A percentile compares a stretch with the other conserved stretches of the same genome.
phyloP scores from a whole-genome alignment of 2,113 vertebrate species.

The Kobus ellipsiprymnus region DNA sequence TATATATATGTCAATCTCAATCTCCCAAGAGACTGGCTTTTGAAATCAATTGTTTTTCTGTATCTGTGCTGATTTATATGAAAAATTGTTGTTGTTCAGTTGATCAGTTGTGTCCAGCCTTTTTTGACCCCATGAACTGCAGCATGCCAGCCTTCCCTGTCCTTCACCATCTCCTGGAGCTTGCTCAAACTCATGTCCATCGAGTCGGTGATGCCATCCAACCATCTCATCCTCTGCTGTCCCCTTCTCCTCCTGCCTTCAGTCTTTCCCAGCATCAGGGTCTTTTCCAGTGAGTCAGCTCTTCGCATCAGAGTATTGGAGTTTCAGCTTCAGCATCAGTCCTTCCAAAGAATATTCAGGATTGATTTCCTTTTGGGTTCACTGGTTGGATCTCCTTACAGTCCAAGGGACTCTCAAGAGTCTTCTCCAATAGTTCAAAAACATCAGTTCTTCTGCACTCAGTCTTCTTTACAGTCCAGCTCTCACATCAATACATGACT shows the following conservation, averaged over 20 bases:
- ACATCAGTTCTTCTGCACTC: accelerated
- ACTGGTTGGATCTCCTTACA: background rate
- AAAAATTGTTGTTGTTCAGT: background rate
- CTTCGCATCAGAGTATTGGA: background rate
- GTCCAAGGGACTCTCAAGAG: background rate
- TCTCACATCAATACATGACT: background rate
- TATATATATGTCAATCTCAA: background rate
- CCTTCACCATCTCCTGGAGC: background rate
- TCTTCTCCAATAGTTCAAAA: background rate
- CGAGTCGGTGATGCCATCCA: background rate
- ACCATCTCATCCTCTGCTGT: background rate
- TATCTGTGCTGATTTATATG: background rate
- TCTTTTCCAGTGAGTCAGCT: background rate
- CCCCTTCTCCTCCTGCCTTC: background rate
- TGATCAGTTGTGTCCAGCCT: background rate
- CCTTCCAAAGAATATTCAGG: background rate
- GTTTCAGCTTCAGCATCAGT: background rate
- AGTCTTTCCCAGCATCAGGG: background rate
- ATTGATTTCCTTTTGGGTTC: background rate
- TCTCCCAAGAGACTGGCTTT: background rate
- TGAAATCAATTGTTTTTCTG: background rate
- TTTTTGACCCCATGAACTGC: background rate
- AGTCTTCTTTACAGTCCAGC: background rate
- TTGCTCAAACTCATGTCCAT: background rate
- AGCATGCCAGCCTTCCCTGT: background rate